Evolutionary conservation across 1,140 invertebrate genomes (phyloP).

Genomic region (Cotesia typhae): DNA sequence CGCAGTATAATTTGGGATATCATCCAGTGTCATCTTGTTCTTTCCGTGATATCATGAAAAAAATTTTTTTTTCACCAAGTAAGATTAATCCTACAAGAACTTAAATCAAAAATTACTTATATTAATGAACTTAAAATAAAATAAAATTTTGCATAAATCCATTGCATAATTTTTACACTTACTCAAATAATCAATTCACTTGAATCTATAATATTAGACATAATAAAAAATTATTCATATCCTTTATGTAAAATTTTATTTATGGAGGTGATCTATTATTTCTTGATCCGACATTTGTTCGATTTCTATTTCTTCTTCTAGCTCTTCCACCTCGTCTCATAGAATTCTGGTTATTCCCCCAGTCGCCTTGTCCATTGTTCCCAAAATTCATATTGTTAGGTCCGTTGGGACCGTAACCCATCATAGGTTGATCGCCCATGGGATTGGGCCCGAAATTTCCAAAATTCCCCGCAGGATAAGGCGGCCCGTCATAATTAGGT

Average conservation of each 20-base stretch:
- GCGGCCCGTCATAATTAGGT: conserved; percentile 48
- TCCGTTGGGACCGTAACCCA: conserved; percentile 49
- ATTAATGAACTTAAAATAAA: too few relatives aligned
- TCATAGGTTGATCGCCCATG: conserved; percentile 50
- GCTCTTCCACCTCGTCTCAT: conserved; percentile 52
- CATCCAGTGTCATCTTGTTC: too few relatives aligned
- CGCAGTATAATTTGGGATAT: too few relatives aligned
- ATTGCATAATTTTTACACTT: too few relatives aligned
- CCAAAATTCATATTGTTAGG: conserved; percentile 46
- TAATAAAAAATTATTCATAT: background rate
- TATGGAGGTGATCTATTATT: conserved; percentile 51
- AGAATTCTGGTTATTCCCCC: conserved; percentile 45
- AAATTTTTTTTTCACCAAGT: too few relatives aligned
- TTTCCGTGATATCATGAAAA: conserved; percentile 22
- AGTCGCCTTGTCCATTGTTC: conserved; percentile 35
- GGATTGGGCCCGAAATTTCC: conserved; percentile 50
- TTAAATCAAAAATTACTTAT: too few relatives aligned
- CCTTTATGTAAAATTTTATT: background rate
- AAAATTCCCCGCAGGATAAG: conserved; percentile 48
- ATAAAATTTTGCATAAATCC: too few relatives aligned
- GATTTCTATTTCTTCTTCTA: conserved; percentile 54
- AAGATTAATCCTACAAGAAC: too few relatives aligned
- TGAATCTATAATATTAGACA: too few relatives aligned
- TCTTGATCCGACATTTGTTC: conserved; percentile 47
- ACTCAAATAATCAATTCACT: too few relatives aligned